Percentiles rank a stretch among this genome's conserved stretches.
Evolutionary conservation across 2,888 invertebrate species (phyloP).

Genomic region (Gymnocheta viridis): DNA sequence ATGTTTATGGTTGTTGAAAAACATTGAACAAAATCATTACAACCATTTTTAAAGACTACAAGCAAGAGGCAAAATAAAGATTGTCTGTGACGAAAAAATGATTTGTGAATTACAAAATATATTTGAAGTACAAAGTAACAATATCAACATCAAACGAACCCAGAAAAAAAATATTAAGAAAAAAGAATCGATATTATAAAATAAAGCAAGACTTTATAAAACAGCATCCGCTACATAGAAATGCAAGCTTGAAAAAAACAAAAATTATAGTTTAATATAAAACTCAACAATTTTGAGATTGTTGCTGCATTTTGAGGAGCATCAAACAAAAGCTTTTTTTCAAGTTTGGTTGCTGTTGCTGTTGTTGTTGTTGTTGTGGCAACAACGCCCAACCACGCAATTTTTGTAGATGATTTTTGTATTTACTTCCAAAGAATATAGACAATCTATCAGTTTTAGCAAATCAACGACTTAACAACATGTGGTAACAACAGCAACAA

Average conservation of each 20-base stretch:
- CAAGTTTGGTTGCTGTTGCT: background rate
- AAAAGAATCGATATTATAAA: slow-evolving; percentile 9
- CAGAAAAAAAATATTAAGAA: slow-evolving; percentile 14
- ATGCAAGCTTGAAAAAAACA: background rate
- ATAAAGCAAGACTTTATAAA: slow-evolving; percentile 30
- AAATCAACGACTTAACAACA: slow-evolving; percentile 74
- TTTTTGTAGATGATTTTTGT: slow-evolving; percentile 68
- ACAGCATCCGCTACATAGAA: slow-evolving; percentile 74
- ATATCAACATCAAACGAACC: slow-evolving; percentile 57
- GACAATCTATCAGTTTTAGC: slow-evolving; percentile 75
- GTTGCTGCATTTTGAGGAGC: slow-evolving; percentile 49
- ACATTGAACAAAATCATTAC: slow-evolving; percentile 68
- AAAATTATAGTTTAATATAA: slow-evolving; percentile 38
- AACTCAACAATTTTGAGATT: slow-evolving; percentile 41
- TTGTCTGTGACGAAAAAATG: slow-evolving; percentile 70
- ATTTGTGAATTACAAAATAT: slow-evolving; percentile 70
- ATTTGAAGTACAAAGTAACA: slow-evolving; percentile 62
- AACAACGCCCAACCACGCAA: slow-evolving; percentile 70
- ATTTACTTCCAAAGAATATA: slow-evolving; percentile 65
- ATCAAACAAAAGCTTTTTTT: slow-evolving; percentile 41
- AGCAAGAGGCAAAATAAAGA: slow-evolving; percentile 14
- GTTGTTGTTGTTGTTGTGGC: slow-evolving; percentile 35
- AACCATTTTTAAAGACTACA: slow-evolving; percentile 48
- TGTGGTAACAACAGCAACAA: slow-evolving; percentile 65
- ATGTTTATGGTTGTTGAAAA: slow-evolving; percentile 62